Percentiles rank a stretch among this genome's conserved stretches.
Conservation (phyloP, 2,888 invertebrate genomes). For the Leptopilina myrica region DNA sequence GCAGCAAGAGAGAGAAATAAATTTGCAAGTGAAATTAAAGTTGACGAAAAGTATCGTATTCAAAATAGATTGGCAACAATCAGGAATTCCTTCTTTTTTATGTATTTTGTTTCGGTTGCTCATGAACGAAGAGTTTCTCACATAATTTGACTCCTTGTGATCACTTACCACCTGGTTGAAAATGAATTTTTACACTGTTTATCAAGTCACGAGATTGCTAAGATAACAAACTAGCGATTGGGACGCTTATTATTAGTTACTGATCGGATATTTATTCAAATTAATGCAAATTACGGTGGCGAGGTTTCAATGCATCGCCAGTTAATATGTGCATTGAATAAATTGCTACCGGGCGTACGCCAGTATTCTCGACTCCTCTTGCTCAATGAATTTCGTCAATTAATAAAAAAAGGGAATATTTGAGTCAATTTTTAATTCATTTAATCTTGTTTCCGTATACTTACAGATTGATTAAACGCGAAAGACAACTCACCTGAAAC, state of each 20-base stretch:
- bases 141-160: background rate
- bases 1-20: constrained; percentile 53
- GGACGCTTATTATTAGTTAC: constrained; percentile 75
- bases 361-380: constrained; percentile 62
- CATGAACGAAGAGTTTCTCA: too few relatives aligned
- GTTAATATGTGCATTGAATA: constrained; percentile 76
- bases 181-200: constrained; percentile 59
- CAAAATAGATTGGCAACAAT: too few relatives aligned
- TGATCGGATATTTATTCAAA: constrained; percentile 77
- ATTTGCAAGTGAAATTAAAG: constrained; percentile 71
- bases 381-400: constrained; percentile 44
- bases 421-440: too few relatives aligned
- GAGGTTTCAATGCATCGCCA: constrained; percentile 74
- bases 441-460: too few relatives aligned
- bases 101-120: background rate
- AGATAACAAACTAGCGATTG: constrained; percentile 75
- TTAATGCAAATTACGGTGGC: constrained; percentile 76
- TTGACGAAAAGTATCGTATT: constrained; percentile 61
- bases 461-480: too few relatives aligned
- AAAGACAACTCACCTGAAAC: too few relatives aligned
- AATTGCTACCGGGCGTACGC: constrained; percentile 75
- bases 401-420: background rate
- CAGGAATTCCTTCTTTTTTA: too few relatives aligned
- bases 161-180: constrained; percentile 26
- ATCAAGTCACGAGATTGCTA: constrained; percentile 68